Evolutionary conservation across 2,888 invertebrate genomes (phyloP), one percentile per base, ranked within the genome.

Genomic region (Fragum whitleyi): DNA sequence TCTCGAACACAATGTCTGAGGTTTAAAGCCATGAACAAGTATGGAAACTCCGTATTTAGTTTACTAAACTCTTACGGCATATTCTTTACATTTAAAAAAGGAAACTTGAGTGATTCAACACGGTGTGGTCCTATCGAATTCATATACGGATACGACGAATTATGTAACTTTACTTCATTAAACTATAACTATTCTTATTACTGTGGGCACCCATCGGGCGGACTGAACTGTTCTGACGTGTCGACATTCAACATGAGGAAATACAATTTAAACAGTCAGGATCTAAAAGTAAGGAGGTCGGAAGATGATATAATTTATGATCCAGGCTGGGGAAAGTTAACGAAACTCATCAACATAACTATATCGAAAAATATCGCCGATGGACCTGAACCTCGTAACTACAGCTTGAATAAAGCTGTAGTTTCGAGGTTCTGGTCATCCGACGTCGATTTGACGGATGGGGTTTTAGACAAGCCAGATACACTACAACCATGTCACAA

Each of bases 11-110:
- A 69, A 2, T 84, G 84, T 61, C 62, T 81, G 2, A 32, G 62
- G 23, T 32, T 62, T n/a, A 73, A 78, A 21, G 73, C 84, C 9
- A 26, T 75, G 61, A 26, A 65, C 5, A 73, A 74, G 21, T 84
- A 81, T 39, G 84, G 84, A 16, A 84, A 81, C 51, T 28, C 73
- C 1, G 80, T 79, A 0, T 84, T 81, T 61, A 59, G 74, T 7
- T 42, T 68, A 28, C 53, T 62, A 19, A 62, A 53, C 21, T 32
- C 70, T 6, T 75, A 74, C 70, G 79, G 80, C 16, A 84, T 84
- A 36, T 39, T 36, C 26, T 84, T 67, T 39, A 65, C 21, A 14
- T 29, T 28, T 3, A 19, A 28, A n/a, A 53, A 28, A 0, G 65
- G 78, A 7, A 6, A 16, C 3, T 11, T 21, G 11, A 55, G 5